A percentile compares a stretch with the other conserved stretches of the same genome.
Conservation (phyloP, 2,113 vertebrate species). For the Anguilla rostrata region DNA sequence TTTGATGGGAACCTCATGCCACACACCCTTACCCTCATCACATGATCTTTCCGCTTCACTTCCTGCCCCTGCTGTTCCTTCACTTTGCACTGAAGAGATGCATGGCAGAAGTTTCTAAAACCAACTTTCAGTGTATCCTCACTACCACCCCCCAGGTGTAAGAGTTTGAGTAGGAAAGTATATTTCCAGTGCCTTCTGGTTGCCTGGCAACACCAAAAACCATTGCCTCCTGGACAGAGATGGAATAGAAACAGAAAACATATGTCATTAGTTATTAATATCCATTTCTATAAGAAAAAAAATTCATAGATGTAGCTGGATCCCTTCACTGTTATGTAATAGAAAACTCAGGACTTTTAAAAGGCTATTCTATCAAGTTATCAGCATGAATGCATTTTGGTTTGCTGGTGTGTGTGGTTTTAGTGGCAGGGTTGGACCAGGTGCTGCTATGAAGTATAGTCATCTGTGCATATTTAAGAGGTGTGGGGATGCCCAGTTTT, state of each 20-base stretch:
- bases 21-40: background rate
- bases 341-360: conserved; percentile 6
- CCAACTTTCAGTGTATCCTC: background rate
- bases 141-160: background rate
- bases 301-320: conserved; percentile 24
- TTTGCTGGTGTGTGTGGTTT: background rate
- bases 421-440: too few species aligned
- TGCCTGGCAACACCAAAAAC: conserved; percentile 33
- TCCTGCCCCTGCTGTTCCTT: background rate
- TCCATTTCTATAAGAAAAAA: background rate
- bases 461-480: background rate
- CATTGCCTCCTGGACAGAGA: conserved; percentile 23
- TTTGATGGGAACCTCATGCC: too few species aligned
- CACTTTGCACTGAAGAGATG: too few species aligned
- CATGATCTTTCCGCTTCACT: background rate
- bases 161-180: background rate
- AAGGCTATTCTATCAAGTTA: background rate
- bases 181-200: background rate
- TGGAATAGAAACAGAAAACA: conserved; percentile 24
- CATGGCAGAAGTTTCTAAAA: background rate
- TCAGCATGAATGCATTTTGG: background rate
- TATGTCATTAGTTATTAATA: conserved; percentile 22
- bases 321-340: conserved; percentile 16
- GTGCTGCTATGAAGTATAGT: background rate
- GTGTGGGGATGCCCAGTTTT: background rate